Conservation (phyloP, 1,140 invertebrate genomes). For the Sycophila sp. region DNA sequence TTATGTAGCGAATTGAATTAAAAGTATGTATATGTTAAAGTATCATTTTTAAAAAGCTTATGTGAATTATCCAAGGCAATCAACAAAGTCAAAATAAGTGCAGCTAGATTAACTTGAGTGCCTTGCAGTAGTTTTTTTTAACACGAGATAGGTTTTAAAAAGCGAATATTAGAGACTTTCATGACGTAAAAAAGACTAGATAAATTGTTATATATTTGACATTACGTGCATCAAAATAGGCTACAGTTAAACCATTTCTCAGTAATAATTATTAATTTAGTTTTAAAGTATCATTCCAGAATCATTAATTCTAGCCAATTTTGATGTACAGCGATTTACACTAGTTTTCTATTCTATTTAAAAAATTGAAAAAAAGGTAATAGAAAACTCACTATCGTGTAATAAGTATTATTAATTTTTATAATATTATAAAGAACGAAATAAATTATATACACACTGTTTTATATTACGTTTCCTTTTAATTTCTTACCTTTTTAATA, state of each 20-base stretch:
- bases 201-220: conserved; percentile 29
- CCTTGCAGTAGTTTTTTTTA: conserved; percentile 8
- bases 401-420: conserved; percentile 37
- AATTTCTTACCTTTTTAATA: neutral
- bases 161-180: conserved; percentile 15
- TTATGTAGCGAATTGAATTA: conserved; percentile 26
- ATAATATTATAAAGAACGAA: conserved; percentile 18
- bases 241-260: too few relatives aligned
- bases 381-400: conserved; percentile 5
- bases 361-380: conserved; percentile 14
- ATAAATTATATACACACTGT: conserved; percentile 32
- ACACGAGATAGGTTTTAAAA: neutral
- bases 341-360: conserved; percentile 32
- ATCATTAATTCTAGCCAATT: too few relatives aligned
- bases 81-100: neutral
- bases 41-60: conserved; percentile 14
- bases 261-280: too few relatives aligned
- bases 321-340: too few relatives aligned
- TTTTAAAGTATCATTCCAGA: too few relatives aligned
- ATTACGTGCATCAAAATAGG: too few relatives aligned
- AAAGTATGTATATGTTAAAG: neutral
- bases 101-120: conserved; percentile 23
- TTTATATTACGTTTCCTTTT: too few relatives aligned
- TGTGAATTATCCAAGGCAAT: conserved; percentile 13
- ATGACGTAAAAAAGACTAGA: conserved; percentile 23